Conservation (phyloP, 2,888 invertebrate species). For the Ceraclea dissimilis region DNA sequence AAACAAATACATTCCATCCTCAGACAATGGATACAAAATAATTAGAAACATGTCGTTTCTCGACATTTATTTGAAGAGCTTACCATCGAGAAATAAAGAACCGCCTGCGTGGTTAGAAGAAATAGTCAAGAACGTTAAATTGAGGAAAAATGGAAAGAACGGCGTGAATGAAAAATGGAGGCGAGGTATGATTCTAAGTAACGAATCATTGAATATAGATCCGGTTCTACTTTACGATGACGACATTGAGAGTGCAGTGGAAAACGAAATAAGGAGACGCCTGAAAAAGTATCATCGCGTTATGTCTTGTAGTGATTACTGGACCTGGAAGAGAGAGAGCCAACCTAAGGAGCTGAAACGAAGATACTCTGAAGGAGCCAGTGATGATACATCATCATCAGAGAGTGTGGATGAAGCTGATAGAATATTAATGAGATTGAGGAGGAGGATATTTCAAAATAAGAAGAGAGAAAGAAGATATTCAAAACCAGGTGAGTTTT, state of each 20-base stretch:
- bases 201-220: slow-evolving; percentile 14
- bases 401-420: slow-evolving; percentile 49
- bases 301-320: slow-evolving; percentile 39
- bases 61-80: slow-evolving; percentile 47
- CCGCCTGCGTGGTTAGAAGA: slow-evolving; percentile 41
- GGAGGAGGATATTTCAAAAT: slow-evolving; percentile 46
- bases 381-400: slow-evolving; percentile 38
- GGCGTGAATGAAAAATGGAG: slow-evolving; percentile 21
- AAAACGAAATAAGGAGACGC: slow-evolving; percentile 43
- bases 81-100: slow-evolving; percentile 38
- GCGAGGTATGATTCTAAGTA: slow-evolving; percentile 19
- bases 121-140: slow-evolving; percentile 15
- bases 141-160: slow-evolving; percentile 20
- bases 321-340: slow-evolving; percentile 28
- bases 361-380: slow-evolving; percentile 23
- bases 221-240: slow-evolving; percentile 16
- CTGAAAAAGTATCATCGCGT: slow-evolving; percentile 47
- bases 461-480: slow-evolving; percentile 42
- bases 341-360: slow-evolving; percentile 15
- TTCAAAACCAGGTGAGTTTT: slow-evolving; percentile 13
- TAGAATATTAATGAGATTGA: slow-evolving; percentile 43
- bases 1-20: slow-evolving; percentile 10
- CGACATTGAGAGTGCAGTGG: slow-evolving; percentile 31
- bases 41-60: slow-evolving; percentile 41
- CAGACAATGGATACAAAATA: background rate